A percentile compares a stretch with the other conserved stretches of the same genome.
Conservation (phyloP, 2,113 vertebrate genomes). For the Myrmophylax atrothorax region DNA sequence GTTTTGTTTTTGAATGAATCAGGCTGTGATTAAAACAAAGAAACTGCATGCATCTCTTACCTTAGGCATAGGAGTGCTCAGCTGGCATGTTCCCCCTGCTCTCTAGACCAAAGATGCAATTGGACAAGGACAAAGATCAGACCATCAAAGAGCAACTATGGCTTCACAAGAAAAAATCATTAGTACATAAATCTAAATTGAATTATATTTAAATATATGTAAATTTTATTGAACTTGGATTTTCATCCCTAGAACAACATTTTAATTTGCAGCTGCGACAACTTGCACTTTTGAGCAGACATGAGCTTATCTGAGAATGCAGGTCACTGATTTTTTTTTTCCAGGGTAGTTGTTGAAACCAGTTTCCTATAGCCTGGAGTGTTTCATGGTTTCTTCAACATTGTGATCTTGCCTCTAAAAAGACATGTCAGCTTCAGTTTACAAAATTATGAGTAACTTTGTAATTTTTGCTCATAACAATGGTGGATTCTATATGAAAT, state of each 20-base stretch:
- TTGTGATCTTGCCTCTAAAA: not conserved
- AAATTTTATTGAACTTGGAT: constrained; percentile 25
- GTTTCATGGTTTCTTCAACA: not conserved
- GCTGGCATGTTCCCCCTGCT: not conserved
- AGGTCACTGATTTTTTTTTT: not conserved
- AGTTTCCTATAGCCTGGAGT: not conserved
- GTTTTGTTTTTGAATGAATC: not conserved
- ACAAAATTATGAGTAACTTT: not conserved
- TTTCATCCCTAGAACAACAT: not conserved
- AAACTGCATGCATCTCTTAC: not conserved
- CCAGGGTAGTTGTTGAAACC: not conserved
- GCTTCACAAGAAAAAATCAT: not conserved
- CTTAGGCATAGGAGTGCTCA: not conserved
- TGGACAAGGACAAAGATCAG: not conserved
- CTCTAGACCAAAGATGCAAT: not conserved
- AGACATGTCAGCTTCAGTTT: not conserved
- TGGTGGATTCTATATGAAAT: not conserved
- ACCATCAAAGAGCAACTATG: not conserved
- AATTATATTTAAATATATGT: constrained; percentile 14
- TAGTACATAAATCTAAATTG: not conserved
- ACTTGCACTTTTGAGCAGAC: constrained; percentile 1
- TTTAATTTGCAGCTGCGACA: constrained; percentile 7
- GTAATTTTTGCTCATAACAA: not conserved
- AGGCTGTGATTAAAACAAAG: not conserved
- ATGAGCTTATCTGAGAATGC: constrained; percentile 1